Evolutionary conservation across 2,113 vertebrate species (phyloP).

Genomic region (Smithornis capensis): DNA sequence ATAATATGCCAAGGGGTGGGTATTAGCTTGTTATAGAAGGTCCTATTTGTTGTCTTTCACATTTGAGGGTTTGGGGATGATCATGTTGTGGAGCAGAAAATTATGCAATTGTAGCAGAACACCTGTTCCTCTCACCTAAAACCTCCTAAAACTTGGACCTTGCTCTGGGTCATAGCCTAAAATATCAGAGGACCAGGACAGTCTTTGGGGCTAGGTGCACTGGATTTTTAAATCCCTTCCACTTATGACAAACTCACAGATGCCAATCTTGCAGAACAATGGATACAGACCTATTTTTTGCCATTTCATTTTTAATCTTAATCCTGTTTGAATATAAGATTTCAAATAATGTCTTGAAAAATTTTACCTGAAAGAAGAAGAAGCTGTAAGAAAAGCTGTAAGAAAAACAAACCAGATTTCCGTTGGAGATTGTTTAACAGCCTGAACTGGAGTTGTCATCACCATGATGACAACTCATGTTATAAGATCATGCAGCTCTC

Average conservation of each 20-base stretch:
- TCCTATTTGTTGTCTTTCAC: not conserved
- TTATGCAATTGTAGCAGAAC: not conserved
- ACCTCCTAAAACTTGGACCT: not conserved
- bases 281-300: not conserved
- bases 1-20: not conserved
- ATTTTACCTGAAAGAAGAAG: not conserved
- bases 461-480: too few species aligned
- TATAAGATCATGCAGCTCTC: not conserved
- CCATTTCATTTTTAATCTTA: not conserved
- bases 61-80: not conserved
- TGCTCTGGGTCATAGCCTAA: not conserved
- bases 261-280: not conserved
- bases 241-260: not conserved
- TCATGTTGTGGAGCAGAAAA: accelerated
- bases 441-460: not conserved
- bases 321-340: not conserved
- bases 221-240: not conserved
- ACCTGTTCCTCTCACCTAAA: not conserved
- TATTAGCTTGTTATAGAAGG: not conserved
- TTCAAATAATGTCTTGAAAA: not conserved
- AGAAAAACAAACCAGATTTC: not conserved
- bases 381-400: not conserved
- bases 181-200: not conserved
- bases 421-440: not conserved
- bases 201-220: not conserved